Evolutionary conservation across 2,888 invertebrate genomes (phyloP).

Genomic region (Lysandra coridon): DNA sequence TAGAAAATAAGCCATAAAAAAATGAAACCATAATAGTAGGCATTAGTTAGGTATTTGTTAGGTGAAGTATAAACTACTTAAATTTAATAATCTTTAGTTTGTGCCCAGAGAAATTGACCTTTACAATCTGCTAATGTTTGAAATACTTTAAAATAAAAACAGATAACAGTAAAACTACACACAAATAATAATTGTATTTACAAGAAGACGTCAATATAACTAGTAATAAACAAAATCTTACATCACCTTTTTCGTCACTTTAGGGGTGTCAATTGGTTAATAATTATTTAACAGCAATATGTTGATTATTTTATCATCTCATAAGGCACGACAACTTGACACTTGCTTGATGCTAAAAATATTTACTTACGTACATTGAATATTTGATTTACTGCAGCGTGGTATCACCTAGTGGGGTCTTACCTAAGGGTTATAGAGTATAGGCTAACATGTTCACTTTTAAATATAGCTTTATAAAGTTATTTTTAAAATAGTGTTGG

Average conservation of each 20-base stretch:
- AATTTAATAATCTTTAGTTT: too few species aligned
- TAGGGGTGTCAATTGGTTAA: slow-evolving; percentile 32
- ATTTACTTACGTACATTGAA: not conserved
- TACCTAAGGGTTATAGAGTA: too few species aligned
- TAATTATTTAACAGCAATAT: not conserved
- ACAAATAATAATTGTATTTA: slow-evolving; percentile 18
- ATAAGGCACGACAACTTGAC: not conserved
- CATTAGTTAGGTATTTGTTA: too few species aligned
- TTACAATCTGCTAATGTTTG: too few species aligned
- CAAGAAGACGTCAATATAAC: slow-evolving; percentile 16
- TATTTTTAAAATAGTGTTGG: not conserved
- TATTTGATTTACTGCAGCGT: not conserved
- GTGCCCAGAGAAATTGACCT: too few species aligned
- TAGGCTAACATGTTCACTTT: too few species aligned
- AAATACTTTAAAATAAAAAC: not conserved
- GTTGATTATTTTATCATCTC: not conserved
- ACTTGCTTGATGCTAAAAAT: not conserved
- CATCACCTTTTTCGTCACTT: slow-evolving; percentile 39
- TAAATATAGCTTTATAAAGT: not conserved
- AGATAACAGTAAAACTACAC: not conserved
- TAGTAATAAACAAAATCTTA: slow-evolving; percentile 32
- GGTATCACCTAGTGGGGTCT: too few species aligned
- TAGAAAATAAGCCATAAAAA: too few species aligned
- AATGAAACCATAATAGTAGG: too few species aligned
- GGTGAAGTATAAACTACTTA: too few species aligned